A percentile compares a stretch with the other conserved stretches of the same genome.
These are phyloP conservation scores for Latrodectus elegans DNA, from an alignment of 2,888 invertebrate genomes.

Conservation along the genomic window DNA sequence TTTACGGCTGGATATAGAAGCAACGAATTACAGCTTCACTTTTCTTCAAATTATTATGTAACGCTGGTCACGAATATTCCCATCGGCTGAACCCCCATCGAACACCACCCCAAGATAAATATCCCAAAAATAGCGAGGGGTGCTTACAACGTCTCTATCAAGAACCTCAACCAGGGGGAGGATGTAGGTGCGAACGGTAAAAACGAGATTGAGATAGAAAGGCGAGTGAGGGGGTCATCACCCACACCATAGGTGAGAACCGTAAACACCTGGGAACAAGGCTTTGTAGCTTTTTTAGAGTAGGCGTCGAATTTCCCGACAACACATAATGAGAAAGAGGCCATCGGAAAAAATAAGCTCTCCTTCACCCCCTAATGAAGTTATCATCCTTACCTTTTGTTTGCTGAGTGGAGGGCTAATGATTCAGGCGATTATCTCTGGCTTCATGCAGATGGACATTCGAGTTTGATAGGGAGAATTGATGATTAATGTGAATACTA, in stretches of 20 bases:
- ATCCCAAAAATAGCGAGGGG: background rate
- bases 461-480: background rate
- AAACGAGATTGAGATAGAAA: slow-evolving; percentile 28
- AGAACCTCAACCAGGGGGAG: background rate
- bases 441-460: background rate
- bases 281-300: no score
- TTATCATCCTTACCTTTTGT: background rate
- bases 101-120: no score
- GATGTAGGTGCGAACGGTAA: background rate
- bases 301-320: background rate
- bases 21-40: no score
- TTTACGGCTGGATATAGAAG: no score
- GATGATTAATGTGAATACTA: background rate
- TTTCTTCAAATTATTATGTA: no score
- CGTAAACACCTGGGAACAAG: no score
- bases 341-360: background rate
- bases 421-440: background rate
- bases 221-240: slow-evolving; percentile 11
- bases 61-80: no score
- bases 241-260: slow-evolving; percentile 4
- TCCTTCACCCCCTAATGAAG: background rate
- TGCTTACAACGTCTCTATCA: slow-evolving; percentile 1
- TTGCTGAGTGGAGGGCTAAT: background rate
- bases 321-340: background rate
- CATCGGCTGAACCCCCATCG: no score